These are phyloP conservation scores for Pomatostomus ruficeps DNA, from an alignment of 2,113 vertebrate species.

Conservation along the genomic window DNA sequence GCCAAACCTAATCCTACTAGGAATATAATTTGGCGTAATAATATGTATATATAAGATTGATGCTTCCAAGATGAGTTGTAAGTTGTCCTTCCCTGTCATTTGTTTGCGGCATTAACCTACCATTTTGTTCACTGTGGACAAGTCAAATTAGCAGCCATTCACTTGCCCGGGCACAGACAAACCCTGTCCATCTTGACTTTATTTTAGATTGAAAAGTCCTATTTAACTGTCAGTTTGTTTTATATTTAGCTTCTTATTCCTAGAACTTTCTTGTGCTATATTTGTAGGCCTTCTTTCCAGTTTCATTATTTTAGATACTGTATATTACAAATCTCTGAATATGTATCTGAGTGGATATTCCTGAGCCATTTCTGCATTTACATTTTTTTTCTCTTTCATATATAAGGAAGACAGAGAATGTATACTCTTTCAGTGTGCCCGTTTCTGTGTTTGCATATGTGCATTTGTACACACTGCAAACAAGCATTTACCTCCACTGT, in stretches of 20 bases:
- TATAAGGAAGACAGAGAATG: not conserved
- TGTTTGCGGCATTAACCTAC: conserved; percentile 10
- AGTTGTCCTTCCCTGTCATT: conserved; percentile 28
- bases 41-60: not conserved
- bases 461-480: not conserved
- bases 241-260: conserved; percentile 11
- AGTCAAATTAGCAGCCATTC: not conserved
- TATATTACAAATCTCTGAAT: not conserved
- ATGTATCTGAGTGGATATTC: not conserved
- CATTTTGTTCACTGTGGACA: conserved; percentile 1
- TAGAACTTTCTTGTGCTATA: not conserved
- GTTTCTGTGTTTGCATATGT: not conserved
- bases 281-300: not conserved
- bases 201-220: not conserved
- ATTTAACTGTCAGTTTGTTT: not conserved
- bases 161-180: not conserved
- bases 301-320: not conserved
- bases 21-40: conserved; percentile 38
- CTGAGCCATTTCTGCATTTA: not conserved
- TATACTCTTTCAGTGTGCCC: not conserved
- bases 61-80: conserved; percentile 39
- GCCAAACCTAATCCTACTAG: conserved; percentile 43
- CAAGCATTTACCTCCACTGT: not conserved
- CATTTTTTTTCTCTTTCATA: not conserved
- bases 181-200: not conserved